Percentiles rank a stretch among this genome's conserved stretches.
Conservation (phyloP, 2,797 vertebrate genomes). For the Apogon hyalosoma region DNA sequence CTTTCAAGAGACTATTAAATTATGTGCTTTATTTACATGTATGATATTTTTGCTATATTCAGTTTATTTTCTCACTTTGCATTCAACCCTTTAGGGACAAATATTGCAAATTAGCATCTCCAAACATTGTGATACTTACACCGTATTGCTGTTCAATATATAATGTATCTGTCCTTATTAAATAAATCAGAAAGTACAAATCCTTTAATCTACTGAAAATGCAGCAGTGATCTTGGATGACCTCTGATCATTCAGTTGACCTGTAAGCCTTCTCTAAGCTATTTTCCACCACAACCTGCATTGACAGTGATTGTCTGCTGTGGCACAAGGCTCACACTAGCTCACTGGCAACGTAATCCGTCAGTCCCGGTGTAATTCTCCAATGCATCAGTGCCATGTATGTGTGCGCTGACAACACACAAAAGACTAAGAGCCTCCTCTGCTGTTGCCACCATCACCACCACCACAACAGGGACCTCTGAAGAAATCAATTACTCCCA, state of each 20-base stretch:
- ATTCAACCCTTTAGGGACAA: too few species aligned
- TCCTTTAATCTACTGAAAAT: conserved; percentile 3
- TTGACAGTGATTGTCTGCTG: conserved; percentile 30
- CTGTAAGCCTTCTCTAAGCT: not conserved
- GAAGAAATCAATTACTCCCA: conserved; percentile 82
- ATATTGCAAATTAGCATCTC: too few species aligned
- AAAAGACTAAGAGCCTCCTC: conserved; percentile 60
- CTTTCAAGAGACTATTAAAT: too few species aligned
- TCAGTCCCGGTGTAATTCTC: conserved; percentile 65
- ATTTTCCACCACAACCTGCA: conserved; percentile 13
- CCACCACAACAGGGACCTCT: conserved; percentile 53
- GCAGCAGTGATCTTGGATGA: not conserved
- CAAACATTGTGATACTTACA: too few species aligned
- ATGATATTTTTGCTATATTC: too few species aligned
- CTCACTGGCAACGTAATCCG: conserved; percentile 41
- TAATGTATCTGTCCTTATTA: too few species aligned
- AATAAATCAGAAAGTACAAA: too few species aligned
- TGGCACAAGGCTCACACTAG: conserved; percentile 14
- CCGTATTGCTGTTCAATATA: too few species aligned
- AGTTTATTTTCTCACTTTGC: too few species aligned
- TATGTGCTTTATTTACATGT: too few species aligned
- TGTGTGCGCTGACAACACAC: conserved; percentile 50
- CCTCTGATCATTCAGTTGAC: conserved; percentile 7
- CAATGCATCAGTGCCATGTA: conserved; percentile 55
- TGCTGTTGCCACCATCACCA: conserved; percentile 32